Evolutionary conservation across 2,888 invertebrate species (phyloP).

Genomic region (Timema podura): DNA sequence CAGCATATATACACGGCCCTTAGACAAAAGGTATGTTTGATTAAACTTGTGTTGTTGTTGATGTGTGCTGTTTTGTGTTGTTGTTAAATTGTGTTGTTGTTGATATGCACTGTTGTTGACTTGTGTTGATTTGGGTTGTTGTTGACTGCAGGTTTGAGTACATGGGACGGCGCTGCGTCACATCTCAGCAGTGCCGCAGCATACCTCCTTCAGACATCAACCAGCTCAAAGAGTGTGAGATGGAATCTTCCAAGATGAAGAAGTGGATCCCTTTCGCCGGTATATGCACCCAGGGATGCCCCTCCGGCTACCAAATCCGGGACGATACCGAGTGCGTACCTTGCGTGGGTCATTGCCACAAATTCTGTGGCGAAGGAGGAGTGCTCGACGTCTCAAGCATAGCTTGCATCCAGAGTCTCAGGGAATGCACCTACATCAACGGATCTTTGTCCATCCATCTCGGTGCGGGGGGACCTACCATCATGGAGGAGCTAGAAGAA

Average conservation of each 20-base stretch:
- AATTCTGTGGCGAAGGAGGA: constrained; percentile 14
- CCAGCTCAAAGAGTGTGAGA: constrained; percentile 18
- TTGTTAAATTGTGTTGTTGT: too few species aligned
- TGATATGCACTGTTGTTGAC: too few species aligned
- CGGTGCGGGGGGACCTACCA: constrained; percentile 47
- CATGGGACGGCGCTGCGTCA: constrained; percentile 64
- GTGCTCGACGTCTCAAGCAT: background rate
- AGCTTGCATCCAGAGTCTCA: constrained; percentile 50
- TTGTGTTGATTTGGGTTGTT: too few species aligned
- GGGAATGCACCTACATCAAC: constrained; percentile 73
- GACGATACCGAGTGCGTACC: constrained; percentile 3
- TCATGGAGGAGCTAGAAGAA: constrained; percentile 56
- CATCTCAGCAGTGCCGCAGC: constrained; percentile 59
- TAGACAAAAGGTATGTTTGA: too few species aligned
- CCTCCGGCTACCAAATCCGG: constrained; percentile 38
- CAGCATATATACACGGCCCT: too few species aligned
- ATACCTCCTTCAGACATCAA: constrained; percentile 34
- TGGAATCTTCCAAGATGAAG: constrained; percentile 18
- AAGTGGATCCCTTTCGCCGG: constrained; percentile 56
- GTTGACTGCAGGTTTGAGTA: constrained; percentile 48
- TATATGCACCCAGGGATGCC: constrained; percentile 63
- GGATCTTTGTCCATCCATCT: constrained; percentile 70
- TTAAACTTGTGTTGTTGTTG: too few species aligned
- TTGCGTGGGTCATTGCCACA: constrained; percentile 17
- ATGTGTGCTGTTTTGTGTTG: too few species aligned